phyloP scores from a whole-genome alignment of 2,113 vertebrate genomes.

The Zosterops japonicus region DNA sequence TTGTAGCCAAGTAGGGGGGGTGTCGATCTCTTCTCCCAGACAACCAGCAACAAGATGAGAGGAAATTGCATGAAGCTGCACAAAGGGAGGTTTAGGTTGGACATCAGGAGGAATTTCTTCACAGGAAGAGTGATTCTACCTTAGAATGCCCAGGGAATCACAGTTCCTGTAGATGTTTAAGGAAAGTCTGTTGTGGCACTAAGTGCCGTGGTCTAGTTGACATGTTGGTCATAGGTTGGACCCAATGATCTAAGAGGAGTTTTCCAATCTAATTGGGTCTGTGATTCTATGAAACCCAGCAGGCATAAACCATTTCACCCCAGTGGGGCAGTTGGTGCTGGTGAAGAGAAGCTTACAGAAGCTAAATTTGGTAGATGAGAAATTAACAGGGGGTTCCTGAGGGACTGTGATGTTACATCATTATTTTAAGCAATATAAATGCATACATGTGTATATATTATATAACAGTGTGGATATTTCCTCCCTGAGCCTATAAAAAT shows the following conservation, averaged over 20 bases:
- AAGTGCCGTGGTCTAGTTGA: background rate
- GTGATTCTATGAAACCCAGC: background rate
- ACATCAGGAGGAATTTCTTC: background rate
- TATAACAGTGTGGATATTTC: background rate
- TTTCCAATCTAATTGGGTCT: background rate
- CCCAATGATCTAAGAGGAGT: background rate
- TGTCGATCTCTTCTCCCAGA: accelerated
- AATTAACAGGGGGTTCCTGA: background rate
- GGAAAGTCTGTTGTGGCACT: background rate
- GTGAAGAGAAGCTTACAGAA: background rate
- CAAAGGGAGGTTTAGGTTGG: background rate
- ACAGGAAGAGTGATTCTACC: background rate
- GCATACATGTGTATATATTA: background rate
- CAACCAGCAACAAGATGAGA: background rate
- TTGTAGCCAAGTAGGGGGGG: accelerated
- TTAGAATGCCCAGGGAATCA: background rate
- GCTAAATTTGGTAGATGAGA: background rate
- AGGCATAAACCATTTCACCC: background rate
- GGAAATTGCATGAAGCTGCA: accelerated
- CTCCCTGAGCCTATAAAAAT: background rate
- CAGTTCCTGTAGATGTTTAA: background rate
- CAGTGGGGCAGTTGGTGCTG: background rate
- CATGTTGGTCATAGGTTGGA: background rate
- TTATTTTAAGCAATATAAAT: background rate
- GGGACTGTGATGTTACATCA: background rate